Percentiles rank a stretch among this genome's conserved stretches.
Evolutionary conservation across 2,888 invertebrate genomes (phyloP).

Genomic region (Marasmarcha lunaedactyla): DNA sequence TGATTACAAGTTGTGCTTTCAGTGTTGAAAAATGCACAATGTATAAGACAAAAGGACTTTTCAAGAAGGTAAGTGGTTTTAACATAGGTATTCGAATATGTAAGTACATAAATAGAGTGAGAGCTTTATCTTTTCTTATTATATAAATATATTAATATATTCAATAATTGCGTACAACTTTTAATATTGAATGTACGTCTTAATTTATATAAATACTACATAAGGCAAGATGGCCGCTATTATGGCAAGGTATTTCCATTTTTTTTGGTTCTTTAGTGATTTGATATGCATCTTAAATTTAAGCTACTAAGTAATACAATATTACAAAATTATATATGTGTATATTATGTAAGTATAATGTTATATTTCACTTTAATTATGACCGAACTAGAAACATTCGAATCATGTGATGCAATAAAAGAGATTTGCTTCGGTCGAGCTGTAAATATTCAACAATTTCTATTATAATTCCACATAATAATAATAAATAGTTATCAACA

Average conservation of each 20-base stretch:
- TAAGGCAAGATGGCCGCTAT: constrained; percentile 65
- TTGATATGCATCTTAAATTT: constrained; percentile 30
- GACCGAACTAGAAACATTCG: constrained; percentile 31
- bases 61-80: too few species aligned
- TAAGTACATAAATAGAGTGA: neutral
- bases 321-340: constrained; percentile 37
- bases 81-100: too few species aligned
- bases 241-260: constrained; percentile 53
- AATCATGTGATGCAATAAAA: too few species aligned
- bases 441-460: constrained; percentile 64
- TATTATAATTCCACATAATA: constrained; percentile 61
- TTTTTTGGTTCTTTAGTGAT: constrained; percentile 27
- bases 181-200: neutral
- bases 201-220: constrained; percentile 17
- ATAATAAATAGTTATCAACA: constrained; percentile 71
- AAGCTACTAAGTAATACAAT: constrained; percentile 44
- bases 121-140: neutral
- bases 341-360: constrained; percentile 40
- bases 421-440: constrained; percentile 22
- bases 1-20: too few species aligned
- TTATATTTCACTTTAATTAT: constrained; percentile 12
- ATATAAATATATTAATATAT: neutral
- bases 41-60: too few species aligned
- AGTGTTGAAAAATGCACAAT: too few species aligned
- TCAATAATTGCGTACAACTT: neutral